Base-by-base conservation (phyloP, 2,113 vertebrate genomes). In the Amblyopsis rosae region DNA sequence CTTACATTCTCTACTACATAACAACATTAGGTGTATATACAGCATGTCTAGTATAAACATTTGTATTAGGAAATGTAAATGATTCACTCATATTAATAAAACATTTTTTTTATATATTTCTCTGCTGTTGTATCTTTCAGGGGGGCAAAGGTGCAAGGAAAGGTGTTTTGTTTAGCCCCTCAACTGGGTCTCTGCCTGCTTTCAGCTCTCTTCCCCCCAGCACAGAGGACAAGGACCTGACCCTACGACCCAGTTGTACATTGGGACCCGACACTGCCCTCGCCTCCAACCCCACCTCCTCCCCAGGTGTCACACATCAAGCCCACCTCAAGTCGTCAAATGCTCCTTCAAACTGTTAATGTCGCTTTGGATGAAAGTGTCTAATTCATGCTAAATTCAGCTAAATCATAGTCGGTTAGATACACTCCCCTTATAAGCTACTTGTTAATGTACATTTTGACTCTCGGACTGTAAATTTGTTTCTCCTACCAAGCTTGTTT, bases 101-200 rank as follows among this genome's bases (percentile, higher is more conserved):
- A 16, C 32, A 3, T 16, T 35, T 41, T 15, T 58, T 11, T 54
- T 19, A 11, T 41, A 41, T 6, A 41, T 41, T 1, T 41, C 7
- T 41, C 35, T 41, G 5, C 35, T 8, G 7, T 41, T 15, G n/a
- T 58, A 32, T 17, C 19, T 6, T 64, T 11, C 63, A 92, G 91
- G 88, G 82, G 15, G 80, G 73, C 3, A 84, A 70, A 17, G 41
- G 35, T 5, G 67, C 54, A 50, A 88, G 62, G 72, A 90, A 82
- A 60, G 87, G 88, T 15, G 75, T 62, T 6, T 54, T 88, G 47
- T 88, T 90, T 15, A 82, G 77, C 59, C 82, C 87, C 0, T 78
- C 84, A 3, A 89, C 88, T 0, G 86, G 92, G 13, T 92, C 90
- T 3, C 77, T 92, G 65, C 91, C 92, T 3, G 85, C 89, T 33